phyloP scores from a whole-genome alignment of 92 coral and sea anemone genomes.

The Hydrozoanthus gracilis region DNA sequence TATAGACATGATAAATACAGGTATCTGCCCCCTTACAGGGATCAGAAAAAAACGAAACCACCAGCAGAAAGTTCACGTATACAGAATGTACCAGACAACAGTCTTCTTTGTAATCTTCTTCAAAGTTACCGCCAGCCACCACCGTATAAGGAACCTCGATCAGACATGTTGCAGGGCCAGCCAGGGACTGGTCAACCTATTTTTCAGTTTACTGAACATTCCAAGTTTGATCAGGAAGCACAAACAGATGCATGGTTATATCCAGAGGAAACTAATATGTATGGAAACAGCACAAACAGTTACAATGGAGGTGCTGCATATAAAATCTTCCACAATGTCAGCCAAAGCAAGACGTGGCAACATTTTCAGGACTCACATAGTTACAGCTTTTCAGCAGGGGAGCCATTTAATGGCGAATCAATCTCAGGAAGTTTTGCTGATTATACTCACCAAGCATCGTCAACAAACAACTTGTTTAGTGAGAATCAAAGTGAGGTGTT shows the following conservation, averaged over 20 bases:
- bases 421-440: constrained; percentile 45
- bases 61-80: constrained; percentile 35
- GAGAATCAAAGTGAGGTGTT: constrained; percentile 60
- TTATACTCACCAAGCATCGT: constrained; percentile 53
- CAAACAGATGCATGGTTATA: constrained; percentile 60
- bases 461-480: constrained; percentile 57
- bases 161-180: not conserved
- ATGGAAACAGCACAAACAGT: constrained; percentile 32
- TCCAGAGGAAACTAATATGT: constrained; percentile 46
- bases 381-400: constrained; percentile 56
- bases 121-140: constrained; percentile 75
- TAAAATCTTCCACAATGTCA: constrained; percentile 46
- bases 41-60: constrained; percentile 34
- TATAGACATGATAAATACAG: constrained; percentile 74
- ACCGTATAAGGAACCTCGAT: constrained; percentile 54
- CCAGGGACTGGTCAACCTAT: constrained; percentile 1
- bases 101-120: constrained; percentile 52
- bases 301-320: constrained; percentile 27
- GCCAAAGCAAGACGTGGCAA: constrained; percentile 45
- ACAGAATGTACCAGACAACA: constrained; percentile 42
- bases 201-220: constrained; percentile 15
- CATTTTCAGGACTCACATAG: constrained; percentile 56
- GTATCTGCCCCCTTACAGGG: constrained; percentile 98
- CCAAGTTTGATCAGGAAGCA: constrained; percentile 57
- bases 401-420: constrained; percentile 56